phyloP scores from a whole-genome alignment of 1,140 invertebrate species.

The Euwallacea fornicatus region DNA sequence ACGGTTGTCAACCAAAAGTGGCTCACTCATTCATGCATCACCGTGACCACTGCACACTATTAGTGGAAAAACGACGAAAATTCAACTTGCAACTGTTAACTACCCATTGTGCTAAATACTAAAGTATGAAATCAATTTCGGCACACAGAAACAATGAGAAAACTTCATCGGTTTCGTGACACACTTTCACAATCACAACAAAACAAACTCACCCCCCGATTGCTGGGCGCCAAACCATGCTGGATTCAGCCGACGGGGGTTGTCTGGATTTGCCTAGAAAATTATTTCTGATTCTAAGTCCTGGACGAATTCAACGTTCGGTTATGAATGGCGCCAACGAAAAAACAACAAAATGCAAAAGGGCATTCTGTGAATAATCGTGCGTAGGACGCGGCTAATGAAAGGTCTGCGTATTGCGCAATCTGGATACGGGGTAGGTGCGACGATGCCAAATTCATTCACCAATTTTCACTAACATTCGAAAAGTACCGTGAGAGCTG shows the following conservation, averaged over 20 bases:
- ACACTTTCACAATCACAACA: constrained; percentile 31
- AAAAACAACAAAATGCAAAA: constrained; percentile 30
- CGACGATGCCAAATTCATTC: not conserved
- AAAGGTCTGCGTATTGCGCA: constrained; percentile 30
- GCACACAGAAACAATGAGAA: not conserved
- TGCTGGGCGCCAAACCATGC: constrained; percentile 33
- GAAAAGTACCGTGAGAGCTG: too few species aligned
- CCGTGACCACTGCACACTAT: not conserved
- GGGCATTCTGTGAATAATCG: constrained; percentile 28
- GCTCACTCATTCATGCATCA: not conserved
- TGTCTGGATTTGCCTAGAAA: too few species aligned
- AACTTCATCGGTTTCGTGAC: constrained; percentile 11
- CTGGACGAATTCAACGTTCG: too few species aligned
- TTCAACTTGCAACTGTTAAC: not conserved
- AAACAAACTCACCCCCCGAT: constrained; percentile 28
- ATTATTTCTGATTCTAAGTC: too few species aligned
- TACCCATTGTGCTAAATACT: not conserved
- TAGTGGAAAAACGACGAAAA: too few species aligned
- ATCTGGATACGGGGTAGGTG: constrained; percentile 5
- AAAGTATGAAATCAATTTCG: constrained; percentile 6
- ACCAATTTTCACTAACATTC: too few species aligned
- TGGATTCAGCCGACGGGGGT: not conserved
- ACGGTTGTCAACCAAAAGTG: too few species aligned
- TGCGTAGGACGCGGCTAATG: constrained; percentile 28
- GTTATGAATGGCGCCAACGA: constrained; percentile 20